These are phyloP conservation scores for Callaeas wilsoni DNA, from an alignment of 2,113 vertebrate genomes.

Conservation along the genomic window DNA sequence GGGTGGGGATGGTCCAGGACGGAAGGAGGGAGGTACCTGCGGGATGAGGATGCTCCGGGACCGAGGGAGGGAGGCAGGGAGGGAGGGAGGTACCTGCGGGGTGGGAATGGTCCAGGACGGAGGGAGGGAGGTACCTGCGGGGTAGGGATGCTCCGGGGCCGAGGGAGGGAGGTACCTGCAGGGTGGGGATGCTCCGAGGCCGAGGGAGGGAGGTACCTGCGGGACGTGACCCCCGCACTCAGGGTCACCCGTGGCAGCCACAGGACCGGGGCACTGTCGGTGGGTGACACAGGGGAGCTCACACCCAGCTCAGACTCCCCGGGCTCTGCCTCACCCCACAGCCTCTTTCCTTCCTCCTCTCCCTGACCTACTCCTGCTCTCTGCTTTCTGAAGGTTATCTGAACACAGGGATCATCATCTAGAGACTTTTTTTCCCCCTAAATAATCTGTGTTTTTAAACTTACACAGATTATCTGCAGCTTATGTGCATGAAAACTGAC, in stretches of 20 bases:
- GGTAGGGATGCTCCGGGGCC: background rate
- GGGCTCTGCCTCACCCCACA: background rate
- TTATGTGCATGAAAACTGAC: background rate
- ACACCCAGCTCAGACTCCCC: background rate
- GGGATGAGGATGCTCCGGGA: background rate
- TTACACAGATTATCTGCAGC: background rate
- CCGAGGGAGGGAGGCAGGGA: too few species aligned
- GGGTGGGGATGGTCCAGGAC: background rate
- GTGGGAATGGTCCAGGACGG: background rate
- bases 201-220: background rate
- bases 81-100: fast-evolving
- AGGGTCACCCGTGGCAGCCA: fast-evolving
- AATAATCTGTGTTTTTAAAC: background rate
- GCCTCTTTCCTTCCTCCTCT: background rate
- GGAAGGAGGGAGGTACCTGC: fast-evolving
- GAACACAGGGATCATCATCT: background rate
- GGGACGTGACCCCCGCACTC: fast-evolving
- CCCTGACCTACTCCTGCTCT: background rate
- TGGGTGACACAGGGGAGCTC: background rate
- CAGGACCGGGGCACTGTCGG: fast-evolving
- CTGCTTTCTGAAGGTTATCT: background rate
- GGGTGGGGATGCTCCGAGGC: background rate
- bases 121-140: fast-evolving
- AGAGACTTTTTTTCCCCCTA: too few species aligned
- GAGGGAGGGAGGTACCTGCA: fast-evolving